phyloP scores from a whole-genome alignment of 2,888 invertebrate species.

The Sceliomorpha sp. region DNA sequence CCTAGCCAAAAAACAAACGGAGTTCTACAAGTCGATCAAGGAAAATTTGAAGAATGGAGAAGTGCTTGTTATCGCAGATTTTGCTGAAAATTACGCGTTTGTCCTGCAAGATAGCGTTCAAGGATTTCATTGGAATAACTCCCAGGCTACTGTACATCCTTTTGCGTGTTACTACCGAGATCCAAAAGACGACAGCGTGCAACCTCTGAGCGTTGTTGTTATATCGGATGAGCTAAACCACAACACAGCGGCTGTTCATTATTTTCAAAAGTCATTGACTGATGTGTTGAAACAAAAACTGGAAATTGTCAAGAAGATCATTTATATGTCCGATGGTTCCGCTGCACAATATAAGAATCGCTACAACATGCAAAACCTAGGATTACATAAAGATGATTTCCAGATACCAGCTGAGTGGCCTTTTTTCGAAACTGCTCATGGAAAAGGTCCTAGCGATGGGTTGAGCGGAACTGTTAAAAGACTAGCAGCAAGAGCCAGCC shows the following conservation, averaged over 20 bases:
- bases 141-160: conserved; percentile 49
- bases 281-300: no score
- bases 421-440: not conserved
- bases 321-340: no score
- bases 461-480: not conserved
- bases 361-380: no score
- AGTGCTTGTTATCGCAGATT: conserved; percentile 41
- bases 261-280: no score
- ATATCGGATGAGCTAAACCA: no score
- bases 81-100: conserved; percentile 45
- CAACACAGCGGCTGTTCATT: no score
- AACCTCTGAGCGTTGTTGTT: not conserved
- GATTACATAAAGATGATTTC: not conserved
- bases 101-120: conserved; percentile 42
- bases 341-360: no score
- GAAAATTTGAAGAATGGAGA: conserved; percentile 22
- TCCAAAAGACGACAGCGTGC: not conserved
- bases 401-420: not conserved
- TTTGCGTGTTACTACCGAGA: conserved; percentile 9
- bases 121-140: conserved; percentile 45
- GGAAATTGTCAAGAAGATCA: no score
- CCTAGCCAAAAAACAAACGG: conserved; percentile 41
- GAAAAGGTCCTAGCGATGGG: not conserved
- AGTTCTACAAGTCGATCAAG: conserved; percentile 28
- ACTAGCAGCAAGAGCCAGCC: not conserved